A percentile compares a stretch with the other conserved stretches of the same genome.
Conservation (phyloP, 2,113 vertebrate species). For the Sisor rabdophorus region DNA sequence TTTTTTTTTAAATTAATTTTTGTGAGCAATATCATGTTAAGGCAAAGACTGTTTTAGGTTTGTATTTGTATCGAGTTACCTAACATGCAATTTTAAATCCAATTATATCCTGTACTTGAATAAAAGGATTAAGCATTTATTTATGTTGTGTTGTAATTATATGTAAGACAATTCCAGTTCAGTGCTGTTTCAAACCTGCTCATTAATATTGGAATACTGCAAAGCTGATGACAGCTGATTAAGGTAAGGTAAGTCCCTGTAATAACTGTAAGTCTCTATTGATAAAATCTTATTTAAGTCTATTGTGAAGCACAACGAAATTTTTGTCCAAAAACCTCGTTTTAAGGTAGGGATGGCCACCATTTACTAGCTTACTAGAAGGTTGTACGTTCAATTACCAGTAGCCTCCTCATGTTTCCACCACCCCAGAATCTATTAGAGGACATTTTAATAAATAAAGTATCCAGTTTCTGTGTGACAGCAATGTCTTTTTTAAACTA, state of each 20-base stretch:
- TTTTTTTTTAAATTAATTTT: slow-evolving; percentile 36
- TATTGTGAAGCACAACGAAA: neutral
- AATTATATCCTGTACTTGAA: slow-evolving; percentile 53
- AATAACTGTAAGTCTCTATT: neutral
- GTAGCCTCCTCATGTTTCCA: slow-evolving; percentile 16
- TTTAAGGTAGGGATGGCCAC: neutral
- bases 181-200: neutral
- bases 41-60: slow-evolving; percentile 48
- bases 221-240: neutral
- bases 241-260: neutral
- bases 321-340: no score
- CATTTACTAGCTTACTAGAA: slow-evolving; percentile 10
- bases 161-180: neutral
- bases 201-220: neutral
- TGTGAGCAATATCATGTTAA: slow-evolving; percentile 41
- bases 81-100: slow-evolving; percentile 48
- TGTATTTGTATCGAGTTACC: slow-evolving; percentile 45
- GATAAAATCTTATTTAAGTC: neutral
- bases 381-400: slow-evolving; percentile 23
- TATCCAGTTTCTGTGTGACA: neutral
- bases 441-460: slow-evolving; percentile 19
- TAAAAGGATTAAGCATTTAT: slow-evolving; percentile 45
- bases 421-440: slow-evolving; percentile 10
- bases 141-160: slow-evolving; percentile 23
- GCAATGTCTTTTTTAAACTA: neutral